Percentiles rank a stretch among this genome's conserved stretches.
phyloP scores from a whole-genome alignment of 2,888 invertebrate species.

The Harpalus rufipes region DNA sequence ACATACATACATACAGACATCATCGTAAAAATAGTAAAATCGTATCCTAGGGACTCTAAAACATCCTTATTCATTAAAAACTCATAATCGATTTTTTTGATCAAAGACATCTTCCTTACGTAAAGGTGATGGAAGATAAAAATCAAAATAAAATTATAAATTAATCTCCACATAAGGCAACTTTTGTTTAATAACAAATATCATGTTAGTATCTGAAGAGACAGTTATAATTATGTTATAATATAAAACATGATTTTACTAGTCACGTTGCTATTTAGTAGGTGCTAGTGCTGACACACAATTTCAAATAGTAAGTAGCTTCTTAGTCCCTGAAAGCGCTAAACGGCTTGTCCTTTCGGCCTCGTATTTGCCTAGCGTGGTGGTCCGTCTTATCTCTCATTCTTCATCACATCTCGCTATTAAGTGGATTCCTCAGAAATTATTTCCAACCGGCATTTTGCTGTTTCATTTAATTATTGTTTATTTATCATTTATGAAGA shows the following conservation, averaged over 20 bases:
- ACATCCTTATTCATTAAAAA: too few species aligned
- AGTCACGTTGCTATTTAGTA: neutral
- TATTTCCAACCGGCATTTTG: slow-evolving; percentile 39
- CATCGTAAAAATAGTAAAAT: too few species aligned
- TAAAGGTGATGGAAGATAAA: too few species aligned
- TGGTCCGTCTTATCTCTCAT: slow-evolving; percentile 58
- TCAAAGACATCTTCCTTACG: too few species aligned
- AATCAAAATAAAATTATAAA: too few species aligned
- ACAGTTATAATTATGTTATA: slow-evolving; percentile 8
- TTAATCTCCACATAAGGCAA: neutral
- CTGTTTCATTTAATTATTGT: slow-evolving; percentile 53
- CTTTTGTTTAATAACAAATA: slow-evolving; percentile 34
- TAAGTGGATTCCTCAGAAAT: slow-evolving; percentile 48
- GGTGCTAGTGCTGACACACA: slow-evolving; percentile 10
- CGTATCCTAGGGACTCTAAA: too few species aligned
- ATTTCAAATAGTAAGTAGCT: slow-evolving; percentile 15
- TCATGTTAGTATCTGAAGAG: neutral
- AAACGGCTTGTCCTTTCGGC: slow-evolving; percentile 21
- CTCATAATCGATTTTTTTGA: too few species aligned
- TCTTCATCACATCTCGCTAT: slow-evolving; percentile 45
- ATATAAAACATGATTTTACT: neutral
- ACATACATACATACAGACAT: too few species aligned
- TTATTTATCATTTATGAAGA: slow-evolving; percentile 44
- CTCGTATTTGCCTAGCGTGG: slow-evolving; percentile 37
- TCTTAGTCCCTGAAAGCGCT: neutral